Evolutionary conservation across 2,797 vertebrate genomes (phyloP).

Genomic region (Emydoidea blandingii): DNA sequence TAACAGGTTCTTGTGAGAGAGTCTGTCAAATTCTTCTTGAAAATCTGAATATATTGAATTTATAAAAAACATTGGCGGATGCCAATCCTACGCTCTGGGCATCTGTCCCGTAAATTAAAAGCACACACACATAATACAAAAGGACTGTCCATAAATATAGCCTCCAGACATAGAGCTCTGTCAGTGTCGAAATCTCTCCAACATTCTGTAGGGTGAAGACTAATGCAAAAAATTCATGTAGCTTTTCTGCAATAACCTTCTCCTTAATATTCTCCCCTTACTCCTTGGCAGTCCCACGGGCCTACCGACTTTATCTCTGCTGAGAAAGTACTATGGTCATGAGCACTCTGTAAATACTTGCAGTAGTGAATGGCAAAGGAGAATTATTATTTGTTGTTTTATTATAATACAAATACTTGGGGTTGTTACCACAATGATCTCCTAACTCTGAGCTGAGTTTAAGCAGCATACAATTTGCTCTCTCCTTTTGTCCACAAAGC

Average conservation of each 20-base stretch:
- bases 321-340: not conserved
- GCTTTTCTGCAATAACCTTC: not conserved
- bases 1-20: conserved; percentile 31
- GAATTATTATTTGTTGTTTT: conserved; percentile 51
- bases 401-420: conserved; percentile 13
- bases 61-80: conserved; percentile 20
- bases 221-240: not conserved
- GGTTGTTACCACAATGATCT: conserved; percentile 43
- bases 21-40: conserved; percentile 32
- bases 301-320: conserved; percentile 34
- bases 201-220: not conserved
- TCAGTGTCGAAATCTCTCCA: not conserved
- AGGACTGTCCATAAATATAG: not conserved
- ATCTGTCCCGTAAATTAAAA: conserved; percentile 50
- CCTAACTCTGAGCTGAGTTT: conserved; percentile 28
- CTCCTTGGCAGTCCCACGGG: not conserved
- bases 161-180: not conserved
- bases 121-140: conserved; percentile 19
- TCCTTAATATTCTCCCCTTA: not conserved
- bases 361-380: conserved; percentile 32
- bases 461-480: conserved; percentile 9
- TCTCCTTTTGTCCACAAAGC: conserved; percentile 1
- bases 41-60: conserved; percentile 16
- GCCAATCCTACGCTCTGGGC: conserved; percentile 10
- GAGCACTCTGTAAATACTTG: conserved; percentile 2